phyloP scores from a whole-genome alignment of 2,888 invertebrate genomes.

The Neoaliturus tenellus region DNA sequence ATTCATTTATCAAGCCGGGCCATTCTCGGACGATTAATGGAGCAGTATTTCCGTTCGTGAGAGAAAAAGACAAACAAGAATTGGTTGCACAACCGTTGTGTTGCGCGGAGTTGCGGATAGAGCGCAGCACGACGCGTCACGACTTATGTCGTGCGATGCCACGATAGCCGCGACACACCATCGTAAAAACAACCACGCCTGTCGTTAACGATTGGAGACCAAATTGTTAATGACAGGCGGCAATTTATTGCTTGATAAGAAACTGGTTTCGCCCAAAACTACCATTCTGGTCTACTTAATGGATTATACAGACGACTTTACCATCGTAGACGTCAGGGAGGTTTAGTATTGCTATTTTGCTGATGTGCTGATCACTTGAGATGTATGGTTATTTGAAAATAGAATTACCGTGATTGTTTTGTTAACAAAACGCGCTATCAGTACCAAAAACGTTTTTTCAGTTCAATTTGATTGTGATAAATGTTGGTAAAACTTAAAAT shows the following conservation, averaged over 20 bases:
- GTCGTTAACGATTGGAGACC: slow-evolving; percentile 7
- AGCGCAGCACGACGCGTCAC: not conserved
- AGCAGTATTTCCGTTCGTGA: slow-evolving; percentile 23
- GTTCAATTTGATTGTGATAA: no score
- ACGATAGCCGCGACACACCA: not conserved
- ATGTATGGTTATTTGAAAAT: no score
- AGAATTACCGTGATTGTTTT: no score
- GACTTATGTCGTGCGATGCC: not conserved
- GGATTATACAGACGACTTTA: not conserved
- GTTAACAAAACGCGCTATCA: no score
- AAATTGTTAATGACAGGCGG: slow-evolving; percentile 23
- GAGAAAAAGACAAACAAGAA: slow-evolving; percentile 14
- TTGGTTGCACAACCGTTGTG: slow-evolving; percentile 3
- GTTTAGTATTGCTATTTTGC: not conserved
- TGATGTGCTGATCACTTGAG: not conserved
- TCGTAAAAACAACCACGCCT: slow-evolving; percentile 15
- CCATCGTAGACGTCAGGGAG: not conserved
- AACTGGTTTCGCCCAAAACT: slow-evolving; percentile 7
- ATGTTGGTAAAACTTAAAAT: no score
- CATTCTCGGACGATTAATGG: slow-evolving; percentile 34
- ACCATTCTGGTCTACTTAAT: slow-evolving; percentile 6
- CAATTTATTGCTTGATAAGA: slow-evolving; percentile 18
- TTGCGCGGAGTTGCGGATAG: not conserved
- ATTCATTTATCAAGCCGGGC: slow-evolving; percentile 19
- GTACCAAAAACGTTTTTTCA: no score